A percentile compares a stretch with the other conserved stretches of the same genome.
These are phyloP conservation scores for Saiga tatarica DNA, from an alignment of 2,113 vertebrate species.

Conservation along the genomic window DNA sequence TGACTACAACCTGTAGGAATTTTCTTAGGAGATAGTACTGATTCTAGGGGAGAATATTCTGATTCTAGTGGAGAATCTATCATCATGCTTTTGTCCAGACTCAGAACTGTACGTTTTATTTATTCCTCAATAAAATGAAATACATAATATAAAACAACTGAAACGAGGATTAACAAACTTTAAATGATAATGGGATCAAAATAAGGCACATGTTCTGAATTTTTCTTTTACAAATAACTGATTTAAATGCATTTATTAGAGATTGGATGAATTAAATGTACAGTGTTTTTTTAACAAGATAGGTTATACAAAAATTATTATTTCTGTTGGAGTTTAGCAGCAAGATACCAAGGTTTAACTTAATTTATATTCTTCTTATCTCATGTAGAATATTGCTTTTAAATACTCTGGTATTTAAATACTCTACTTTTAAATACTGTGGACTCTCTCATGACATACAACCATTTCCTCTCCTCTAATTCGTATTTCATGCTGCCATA, in stretches of 20 bases:
- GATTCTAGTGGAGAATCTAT: background rate
- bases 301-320: background rate
- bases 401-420: background rate
- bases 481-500: too few species aligned
- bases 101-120: background rate
- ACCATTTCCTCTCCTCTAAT: background rate
- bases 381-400: background rate
- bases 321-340: background rate
- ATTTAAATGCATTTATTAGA: background rate
- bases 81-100: background rate
- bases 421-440: background rate
- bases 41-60: background rate
- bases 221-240: background rate
- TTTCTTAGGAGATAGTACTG: background rate
- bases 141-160: background rate
- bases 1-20: background rate
- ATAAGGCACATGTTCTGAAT: background rate
- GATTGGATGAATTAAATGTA: background rate
- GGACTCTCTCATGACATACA: background rate
- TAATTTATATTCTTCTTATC: background rate
- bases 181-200: background rate
- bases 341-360: background rate
- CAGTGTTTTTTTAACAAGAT: background rate
- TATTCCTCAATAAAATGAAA: background rate
- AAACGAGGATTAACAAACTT: background rate